phyloP scores from a whole-genome alignment of 2,888 invertebrate species.

The Lordiphosa andalusiaca region DNA sequence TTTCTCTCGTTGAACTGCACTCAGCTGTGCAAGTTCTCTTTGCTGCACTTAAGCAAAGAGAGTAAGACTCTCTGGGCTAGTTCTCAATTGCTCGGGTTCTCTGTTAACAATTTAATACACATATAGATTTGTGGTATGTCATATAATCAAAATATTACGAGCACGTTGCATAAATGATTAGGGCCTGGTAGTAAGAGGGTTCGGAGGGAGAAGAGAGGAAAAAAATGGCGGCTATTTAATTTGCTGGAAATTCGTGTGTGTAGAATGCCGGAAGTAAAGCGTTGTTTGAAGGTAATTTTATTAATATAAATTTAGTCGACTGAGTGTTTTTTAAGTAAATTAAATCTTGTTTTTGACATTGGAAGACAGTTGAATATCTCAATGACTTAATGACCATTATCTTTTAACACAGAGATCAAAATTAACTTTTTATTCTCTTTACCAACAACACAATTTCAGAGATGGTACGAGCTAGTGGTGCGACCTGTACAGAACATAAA shows the following conservation, averaged over 20 bases:
- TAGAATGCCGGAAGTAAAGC: no score
- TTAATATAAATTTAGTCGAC: no score
- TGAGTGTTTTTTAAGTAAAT: no score
- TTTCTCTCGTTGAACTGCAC: constrained; percentile 16
- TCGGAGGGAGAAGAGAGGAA: constrained; percentile 10
- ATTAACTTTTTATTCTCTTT: no score
- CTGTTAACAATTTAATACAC: constrained; percentile 28
- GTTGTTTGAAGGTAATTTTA: no score
- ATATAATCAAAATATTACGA: constrained; percentile 56
- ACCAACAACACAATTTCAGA: no score
- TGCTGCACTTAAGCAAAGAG: constrained; percentile 26
- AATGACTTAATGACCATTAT: no score
- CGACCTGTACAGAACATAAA: no score
- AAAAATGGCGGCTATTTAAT: constrained; percentile 29
- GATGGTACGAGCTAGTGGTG: no score
- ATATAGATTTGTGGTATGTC: constrained; percentile 41
- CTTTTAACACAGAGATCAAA: no score
- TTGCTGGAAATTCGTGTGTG: constrained; percentile 24
- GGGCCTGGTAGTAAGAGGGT: constrained; percentile 25
- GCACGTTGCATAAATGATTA: constrained; percentile 39
- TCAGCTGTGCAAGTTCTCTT: constrained; percentile 22
- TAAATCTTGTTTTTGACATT: no score
- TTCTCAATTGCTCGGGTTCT: constrained; percentile 3
- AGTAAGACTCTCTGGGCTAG: constrained; percentile 5
- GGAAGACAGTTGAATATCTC: no score